Evolutionary conservation across 2,888 invertebrate genomes (phyloP).

Genomic region (Lasioglossum calceatum): DNA sequence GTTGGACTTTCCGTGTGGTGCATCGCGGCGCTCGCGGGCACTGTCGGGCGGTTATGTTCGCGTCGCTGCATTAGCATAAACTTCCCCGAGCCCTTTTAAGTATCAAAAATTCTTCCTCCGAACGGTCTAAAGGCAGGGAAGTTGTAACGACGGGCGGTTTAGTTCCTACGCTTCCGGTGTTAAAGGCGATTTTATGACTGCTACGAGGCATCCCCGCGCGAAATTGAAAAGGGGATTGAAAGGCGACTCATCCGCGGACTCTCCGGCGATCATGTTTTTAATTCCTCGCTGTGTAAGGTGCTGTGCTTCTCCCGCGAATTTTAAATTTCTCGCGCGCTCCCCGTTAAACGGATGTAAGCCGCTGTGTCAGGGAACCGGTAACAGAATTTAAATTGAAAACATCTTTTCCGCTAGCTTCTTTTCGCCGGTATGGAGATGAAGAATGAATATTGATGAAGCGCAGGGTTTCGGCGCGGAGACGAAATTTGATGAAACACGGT

Average conservation of each 20-base stretch:
- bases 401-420: background rate
- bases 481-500: background rate
- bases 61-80: conserved; percentile 56
- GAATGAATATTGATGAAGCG: conserved; percentile 3
- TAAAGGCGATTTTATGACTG: background rate
- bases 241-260: background rate
- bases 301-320: background rate
- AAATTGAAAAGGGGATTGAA: background rate
- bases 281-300: background rate
- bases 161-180: background rate
- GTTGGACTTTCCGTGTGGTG: background rate
- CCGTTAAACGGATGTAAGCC: background rate
- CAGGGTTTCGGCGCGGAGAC: background rate
- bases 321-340: background rate
- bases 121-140: background rate
- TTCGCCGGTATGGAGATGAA: background rate
- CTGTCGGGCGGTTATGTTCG: conserved; percentile 8
- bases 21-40: background rate
- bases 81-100: conserved; percentile 24
- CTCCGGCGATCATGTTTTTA: background rate
- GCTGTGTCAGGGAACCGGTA: background rate
- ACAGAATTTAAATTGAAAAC: background rate
- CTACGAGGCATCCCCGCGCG: background rate
- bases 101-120: conserved; percentile 47
- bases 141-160: conserved; percentile 6